These are phyloP conservation scores for Pachypanchax playfairii DNA, from an alignment of 2,113 vertebrate species.

Conservation along the genomic window DNA sequence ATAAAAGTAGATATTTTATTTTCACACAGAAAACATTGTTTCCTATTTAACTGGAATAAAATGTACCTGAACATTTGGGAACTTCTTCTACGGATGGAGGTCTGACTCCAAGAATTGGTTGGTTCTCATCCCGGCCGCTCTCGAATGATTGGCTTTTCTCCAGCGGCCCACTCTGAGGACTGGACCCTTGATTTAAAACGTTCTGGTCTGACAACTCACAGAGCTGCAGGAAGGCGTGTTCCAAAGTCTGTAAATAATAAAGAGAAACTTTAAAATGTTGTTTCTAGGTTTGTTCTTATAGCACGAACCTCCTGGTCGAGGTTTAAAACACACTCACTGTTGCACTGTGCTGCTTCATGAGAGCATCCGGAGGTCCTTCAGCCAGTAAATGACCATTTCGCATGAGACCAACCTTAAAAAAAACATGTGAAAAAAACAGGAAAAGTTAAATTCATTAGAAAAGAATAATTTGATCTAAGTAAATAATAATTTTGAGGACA, in stretches of 20 bases:
- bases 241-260: constrained; percentile 72
- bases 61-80: constrained; percentile 73
- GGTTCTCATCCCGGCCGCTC: constrained; percentile 71
- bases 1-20: too few relatives aligned
- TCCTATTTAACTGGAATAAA: too few relatives aligned
- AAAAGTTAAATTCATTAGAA: background rate
- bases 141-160: constrained; percentile 69
- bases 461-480: background rate
- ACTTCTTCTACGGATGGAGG: constrained; percentile 28
- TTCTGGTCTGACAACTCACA: constrained; percentile 76
- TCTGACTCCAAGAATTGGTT: constrained; percentile 63
- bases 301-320: background rate
- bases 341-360: constrained; percentile 79
- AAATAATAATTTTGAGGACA: too few relatives aligned
- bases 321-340: constrained; percentile 57
- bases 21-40: too few relatives aligned
- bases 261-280: background rate
- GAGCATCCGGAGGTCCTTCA: constrained; percentile 74
- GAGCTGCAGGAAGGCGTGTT: constrained; percentile 81
- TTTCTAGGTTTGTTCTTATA: too few relatives aligned
- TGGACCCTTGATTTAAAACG: constrained; percentile 22
- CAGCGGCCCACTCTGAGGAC: constrained; percentile 31
- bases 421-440: too few relatives aligned
- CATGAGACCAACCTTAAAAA: constrained; percentile 81
- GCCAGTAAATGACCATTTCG: constrained; percentile 76